phyloP scores from a whole-genome alignment of 2,113 vertebrate genomes.

The Xiphorhynchus elegans region DNA sequence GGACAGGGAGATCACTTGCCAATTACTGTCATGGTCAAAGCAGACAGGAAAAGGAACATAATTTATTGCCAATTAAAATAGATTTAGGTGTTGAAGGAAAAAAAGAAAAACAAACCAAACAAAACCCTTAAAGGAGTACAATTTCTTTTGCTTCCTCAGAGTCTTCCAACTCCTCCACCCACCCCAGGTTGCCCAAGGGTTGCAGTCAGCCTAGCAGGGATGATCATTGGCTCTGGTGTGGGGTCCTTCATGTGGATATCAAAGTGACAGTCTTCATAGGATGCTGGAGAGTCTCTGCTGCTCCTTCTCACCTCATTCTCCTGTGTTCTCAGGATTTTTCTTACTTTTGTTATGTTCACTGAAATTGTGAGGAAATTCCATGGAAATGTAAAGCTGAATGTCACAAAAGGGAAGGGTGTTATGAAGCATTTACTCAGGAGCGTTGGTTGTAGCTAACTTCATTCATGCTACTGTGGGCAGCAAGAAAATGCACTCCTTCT shows the following conservation, averaged over 20 bases:
- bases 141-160: not conserved
- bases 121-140: not conserved
- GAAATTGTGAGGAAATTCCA: accelerated
- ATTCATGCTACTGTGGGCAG: accelerated
- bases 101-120: not conserved
- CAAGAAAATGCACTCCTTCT: accelerated
- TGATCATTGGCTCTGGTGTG: not conserved
- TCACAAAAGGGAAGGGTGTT: accelerated
- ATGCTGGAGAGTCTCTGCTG: not conserved
- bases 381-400: not conserved
- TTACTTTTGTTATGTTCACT: not conserved
- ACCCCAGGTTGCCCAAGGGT: accelerated
- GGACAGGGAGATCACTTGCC: not conserved
- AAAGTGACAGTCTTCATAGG: accelerated
- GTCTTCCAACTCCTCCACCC: not conserved
- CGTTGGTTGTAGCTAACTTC: accelerated
- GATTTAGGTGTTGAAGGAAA: not conserved
- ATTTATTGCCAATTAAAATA: not conserved
- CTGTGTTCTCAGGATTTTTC: accelerated
- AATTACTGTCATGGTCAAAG: not conserved
- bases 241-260: not conserved
- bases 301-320: not conserved
- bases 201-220: too few relatives aligned
- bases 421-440: accelerated
- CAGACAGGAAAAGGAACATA: not conserved